Conservation (phyloP, 2,113 vertebrate species). For the Cichladusa arquata region DNA sequence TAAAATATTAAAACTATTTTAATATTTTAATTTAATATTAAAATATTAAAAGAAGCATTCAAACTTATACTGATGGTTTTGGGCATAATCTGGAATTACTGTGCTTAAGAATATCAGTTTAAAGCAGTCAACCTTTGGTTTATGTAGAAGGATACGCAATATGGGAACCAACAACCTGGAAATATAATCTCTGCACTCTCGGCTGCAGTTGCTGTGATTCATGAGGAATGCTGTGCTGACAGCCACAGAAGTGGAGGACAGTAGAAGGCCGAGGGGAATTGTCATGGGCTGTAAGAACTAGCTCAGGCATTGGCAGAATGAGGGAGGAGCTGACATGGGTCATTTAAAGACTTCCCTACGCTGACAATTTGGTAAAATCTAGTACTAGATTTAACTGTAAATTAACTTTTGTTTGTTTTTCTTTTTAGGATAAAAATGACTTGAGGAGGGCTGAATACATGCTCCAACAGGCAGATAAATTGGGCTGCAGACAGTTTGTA, state of each 20-base stretch:
- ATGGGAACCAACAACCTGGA: background rate
- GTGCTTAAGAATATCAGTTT: background rate
- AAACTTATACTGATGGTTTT: background rate
- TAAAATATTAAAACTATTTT: too few species aligned
- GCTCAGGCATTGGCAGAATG: background rate
- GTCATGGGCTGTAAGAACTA: background rate
- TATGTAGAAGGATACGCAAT: background rate
- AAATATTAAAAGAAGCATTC: background rate
- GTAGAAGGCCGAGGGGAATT: background rate
- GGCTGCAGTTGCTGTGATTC: background rate
- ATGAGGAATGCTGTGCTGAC: background rate
- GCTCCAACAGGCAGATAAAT: slow-evolving; percentile 88
- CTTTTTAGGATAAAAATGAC: slow-evolving; percentile 82
- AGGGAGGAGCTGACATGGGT: background rate
- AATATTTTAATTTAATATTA: too few species aligned
- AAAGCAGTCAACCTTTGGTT: background rate
- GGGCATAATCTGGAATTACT: background rate
- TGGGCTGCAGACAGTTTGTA: slow-evolving; percentile 96
- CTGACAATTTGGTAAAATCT: background rate
- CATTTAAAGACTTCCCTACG: background rate
- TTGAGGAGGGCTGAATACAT: slow-evolving; percentile 87
- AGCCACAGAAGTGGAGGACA: background rate
- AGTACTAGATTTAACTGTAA: background rate
- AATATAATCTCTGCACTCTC: background rate
- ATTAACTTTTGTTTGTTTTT: slow-evolving; percentile 9